These are phyloP conservation scores for Rhea pennata DNA, from an alignment of 2,113 vertebrate genomes.

Conservation along the genomic window DNA sequence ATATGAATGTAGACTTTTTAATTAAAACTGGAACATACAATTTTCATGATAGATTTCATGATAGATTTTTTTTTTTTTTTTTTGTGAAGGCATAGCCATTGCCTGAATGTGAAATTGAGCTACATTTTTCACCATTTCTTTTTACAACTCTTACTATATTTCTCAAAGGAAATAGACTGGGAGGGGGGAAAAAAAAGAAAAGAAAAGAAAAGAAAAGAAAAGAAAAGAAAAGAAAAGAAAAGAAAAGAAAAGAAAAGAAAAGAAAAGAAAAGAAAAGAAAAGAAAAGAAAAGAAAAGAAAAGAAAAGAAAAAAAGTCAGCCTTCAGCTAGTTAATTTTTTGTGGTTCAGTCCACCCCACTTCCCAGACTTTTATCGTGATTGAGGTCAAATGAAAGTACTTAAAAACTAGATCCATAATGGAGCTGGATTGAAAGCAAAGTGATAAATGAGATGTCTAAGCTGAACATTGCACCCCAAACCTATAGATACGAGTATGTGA, in stretches of 20 bases:
- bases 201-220: fast-evolving
- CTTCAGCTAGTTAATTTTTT: neutral
- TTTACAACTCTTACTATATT: neutral
- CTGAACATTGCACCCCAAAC: neutral
- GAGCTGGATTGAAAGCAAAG: neutral
- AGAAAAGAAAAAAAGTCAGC: neutral
- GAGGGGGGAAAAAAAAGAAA: fast-evolving
- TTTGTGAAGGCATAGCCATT: neutral
- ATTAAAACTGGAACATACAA: neutral
- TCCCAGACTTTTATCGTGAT: neutral
- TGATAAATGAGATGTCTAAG: neutral
- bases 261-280: neutral
- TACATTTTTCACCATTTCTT: neutral
- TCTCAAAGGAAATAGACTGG: neutral
- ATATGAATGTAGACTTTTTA: fast-evolving
- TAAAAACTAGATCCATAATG: neutral
- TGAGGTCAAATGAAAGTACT: neutral
- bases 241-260: fast-evolving
- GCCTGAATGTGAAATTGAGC: neutral
- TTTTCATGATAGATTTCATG: neutral
- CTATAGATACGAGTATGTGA: neutral
- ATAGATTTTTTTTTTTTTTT: neutral
- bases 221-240: fast-evolving
- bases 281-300: fast-evolving
- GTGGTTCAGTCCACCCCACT: neutral